phyloP scores from a whole-genome alignment of 2,797 vertebrate genomes.

The Eupleurogrammus muticus region DNA sequence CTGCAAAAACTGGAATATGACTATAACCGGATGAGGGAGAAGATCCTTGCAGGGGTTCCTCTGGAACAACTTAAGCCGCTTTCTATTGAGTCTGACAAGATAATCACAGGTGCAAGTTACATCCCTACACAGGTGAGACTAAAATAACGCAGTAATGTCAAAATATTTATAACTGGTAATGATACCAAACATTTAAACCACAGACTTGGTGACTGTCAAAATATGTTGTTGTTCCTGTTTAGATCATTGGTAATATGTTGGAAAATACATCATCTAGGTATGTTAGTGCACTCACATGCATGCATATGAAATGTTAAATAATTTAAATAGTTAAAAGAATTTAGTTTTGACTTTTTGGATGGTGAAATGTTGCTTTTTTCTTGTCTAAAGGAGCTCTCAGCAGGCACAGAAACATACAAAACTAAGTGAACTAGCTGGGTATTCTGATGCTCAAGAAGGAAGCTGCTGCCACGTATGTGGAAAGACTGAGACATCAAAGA shows the following conservation, averaged over 20 bases:
- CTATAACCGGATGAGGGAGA: conserved; percentile 67
- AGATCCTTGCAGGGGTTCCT: conserved; percentile 69
- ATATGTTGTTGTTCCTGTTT: not conserved
- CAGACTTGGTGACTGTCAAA: not conserved
- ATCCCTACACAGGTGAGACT: conserved; percentile 66
- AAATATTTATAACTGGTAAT: not conserved
- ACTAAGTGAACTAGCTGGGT: not conserved
- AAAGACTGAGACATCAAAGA: not conserved
- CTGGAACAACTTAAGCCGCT: conserved; percentile 74
- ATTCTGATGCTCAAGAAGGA: not conserved
- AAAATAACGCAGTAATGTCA: not conserved
- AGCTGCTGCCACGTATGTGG: conserved; percentile 30
- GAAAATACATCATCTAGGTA: conserved; percentile 36
- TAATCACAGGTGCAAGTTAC: conserved; percentile 36
- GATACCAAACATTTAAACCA: not conserved
- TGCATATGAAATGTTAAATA: not conserved
- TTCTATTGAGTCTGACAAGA: conserved; percentile 60
- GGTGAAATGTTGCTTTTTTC: not conserved
- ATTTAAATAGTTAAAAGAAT: not conserved
- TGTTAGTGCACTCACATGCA: not conserved
- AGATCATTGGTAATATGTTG: conserved; percentile 38
- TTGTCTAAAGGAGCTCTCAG: conserved; percentile 19
- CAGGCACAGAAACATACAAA: not conserved
- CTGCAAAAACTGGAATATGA: conserved; percentile 71
- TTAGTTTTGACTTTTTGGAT: not conserved